Evolutionary conservation across 2,797 vertebrate species (phyloP).

Genomic region (Monodelphis domestica): DNA sequence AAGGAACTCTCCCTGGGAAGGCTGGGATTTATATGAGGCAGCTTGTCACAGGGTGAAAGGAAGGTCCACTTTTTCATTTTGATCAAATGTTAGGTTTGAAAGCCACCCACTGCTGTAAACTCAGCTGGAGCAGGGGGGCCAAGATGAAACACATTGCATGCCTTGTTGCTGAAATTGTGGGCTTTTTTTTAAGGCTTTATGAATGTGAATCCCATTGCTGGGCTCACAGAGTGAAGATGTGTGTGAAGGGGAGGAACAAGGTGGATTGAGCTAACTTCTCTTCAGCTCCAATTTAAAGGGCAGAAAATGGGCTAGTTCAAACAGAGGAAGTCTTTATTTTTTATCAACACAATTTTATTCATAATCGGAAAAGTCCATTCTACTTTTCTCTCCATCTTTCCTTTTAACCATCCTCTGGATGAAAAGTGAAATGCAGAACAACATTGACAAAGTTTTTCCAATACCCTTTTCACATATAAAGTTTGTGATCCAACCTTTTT

Average conservation of each 20-base stretch:
- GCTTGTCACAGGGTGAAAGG: conserved; percentile 85
- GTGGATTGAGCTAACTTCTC: neutral
- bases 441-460: neutral
- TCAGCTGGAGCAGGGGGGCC: conserved; percentile 80
- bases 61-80: conserved; percentile 84
- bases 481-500: neutral
- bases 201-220: conserved; percentile 76
- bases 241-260: conserved; percentile 35
- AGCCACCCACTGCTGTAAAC: conserved; percentile 83
- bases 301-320: conserved; percentile 30
- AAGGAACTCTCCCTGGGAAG: conserved; percentile 80
- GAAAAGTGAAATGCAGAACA: neutral
- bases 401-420: neutral
- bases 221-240: conserved; percentile 53
- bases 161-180: conserved; percentile 81
- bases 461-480: neutral
- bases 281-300: neutral
- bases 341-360: neutral
- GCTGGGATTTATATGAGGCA: conserved; percentile 85
- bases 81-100: conserved; percentile 85
- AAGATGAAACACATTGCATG: conserved; percentile 81
- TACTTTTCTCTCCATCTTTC: too few species aligned
- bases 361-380: neutral
- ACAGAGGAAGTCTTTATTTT: neutral
- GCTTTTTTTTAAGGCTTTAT: conserved; percentile 66